Evolutionary conservation across 2,888 invertebrate species (phyloP).

Genomic region (Beris morrisii): DNA sequence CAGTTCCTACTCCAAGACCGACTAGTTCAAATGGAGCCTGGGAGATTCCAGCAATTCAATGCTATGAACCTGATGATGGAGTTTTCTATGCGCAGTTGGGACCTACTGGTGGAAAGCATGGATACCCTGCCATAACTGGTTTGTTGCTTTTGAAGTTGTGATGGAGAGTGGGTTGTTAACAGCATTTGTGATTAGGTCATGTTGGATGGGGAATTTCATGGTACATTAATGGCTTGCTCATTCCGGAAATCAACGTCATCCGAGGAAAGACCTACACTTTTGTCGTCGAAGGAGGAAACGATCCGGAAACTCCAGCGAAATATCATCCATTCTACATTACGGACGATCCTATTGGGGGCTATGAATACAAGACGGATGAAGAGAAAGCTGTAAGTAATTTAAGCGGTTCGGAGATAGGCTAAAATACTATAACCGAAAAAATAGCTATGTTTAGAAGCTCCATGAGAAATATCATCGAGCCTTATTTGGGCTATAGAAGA

Average conservation of each 20-base stretch:
- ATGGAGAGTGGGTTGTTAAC: background rate
- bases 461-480: too few species aligned
- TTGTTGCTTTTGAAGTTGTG: conserved; percentile 35
- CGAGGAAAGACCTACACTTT: conserved; percentile 86
- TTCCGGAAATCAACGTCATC: conserved; percentile 88
- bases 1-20: conserved; percentile 65
- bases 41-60: conserved; percentile 87
- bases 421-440: background rate
- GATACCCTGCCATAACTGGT: conserved; percentile 89
- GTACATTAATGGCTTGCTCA: conserved; percentile 91
- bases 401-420: background rate
- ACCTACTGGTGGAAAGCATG: conserved; percentile 86
- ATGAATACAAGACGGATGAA: conserved; percentile 76
- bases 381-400: conserved; percentile 70
- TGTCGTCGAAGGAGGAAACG: conserved; percentile 81
- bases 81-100: conserved; percentile 93
- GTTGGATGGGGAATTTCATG: conserved; percentile 93
- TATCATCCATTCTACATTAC: conserved; percentile 95
- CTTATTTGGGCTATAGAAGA: too few species aligned
- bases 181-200: conserved; percentile 65
- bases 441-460: too few species aligned
- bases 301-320: conserved; percentile 76
- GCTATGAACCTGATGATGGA: conserved; percentile 87
- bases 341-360: conserved; percentile 89
- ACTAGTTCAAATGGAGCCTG: conserved; percentile 67